Evolutionary conservation across 2,113 vertebrate genomes (phyloP), one percentile per base, ranked within the genome.

Genomic region (Nesogale talazaci): DNA sequence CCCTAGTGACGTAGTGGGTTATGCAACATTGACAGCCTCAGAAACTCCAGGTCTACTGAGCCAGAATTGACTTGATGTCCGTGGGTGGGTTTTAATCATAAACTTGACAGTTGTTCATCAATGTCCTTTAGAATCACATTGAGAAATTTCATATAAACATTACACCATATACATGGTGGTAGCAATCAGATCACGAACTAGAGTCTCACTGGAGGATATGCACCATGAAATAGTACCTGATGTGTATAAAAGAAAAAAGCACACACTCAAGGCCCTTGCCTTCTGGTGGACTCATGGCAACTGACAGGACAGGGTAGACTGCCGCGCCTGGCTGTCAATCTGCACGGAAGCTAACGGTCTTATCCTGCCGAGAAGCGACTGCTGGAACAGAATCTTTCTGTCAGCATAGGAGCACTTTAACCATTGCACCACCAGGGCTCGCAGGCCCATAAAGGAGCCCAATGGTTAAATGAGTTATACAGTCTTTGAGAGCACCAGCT

Each of bases 171-270:
- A 75, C 86, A 8, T 72, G 29, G 86, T 70, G 83, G 34, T 22
- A 85, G 14, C 86, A 89, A 78, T 77, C 69, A 87, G 70, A 87
- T 67, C 31, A 80, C 70, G 87, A 57, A 63, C n/a, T 83, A 57
- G 52, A 40, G 83, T 88, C 22, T 78, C 15, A 65, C 22, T 38
- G 84, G 70, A 88, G 23, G 9, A 57, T 31, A 78, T 2, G 6
- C 22, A 94, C 65, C 63, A 69, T 4, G 29, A 87, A 86, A 82
- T 14, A 63, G 63, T n/a, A 81, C 8, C 31, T 81, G n/a, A 16
- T 4, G 72, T 12, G 65, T 46, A 77, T 61, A 83, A 72, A 34
- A 31, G 3, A 5, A 70, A 70, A 31, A 16, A 34, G n/a, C n/a
- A 34, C 15, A 12, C 34, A 34, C 16, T 61, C 63, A 65, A 25